Percentiles rank a stretch among this genome's conserved stretches.
These are phyloP conservation scores for Chaenogobius annularis DNA, from an alignment of 2,113 vertebrate genomes.

Conservation along the genomic window DNA sequence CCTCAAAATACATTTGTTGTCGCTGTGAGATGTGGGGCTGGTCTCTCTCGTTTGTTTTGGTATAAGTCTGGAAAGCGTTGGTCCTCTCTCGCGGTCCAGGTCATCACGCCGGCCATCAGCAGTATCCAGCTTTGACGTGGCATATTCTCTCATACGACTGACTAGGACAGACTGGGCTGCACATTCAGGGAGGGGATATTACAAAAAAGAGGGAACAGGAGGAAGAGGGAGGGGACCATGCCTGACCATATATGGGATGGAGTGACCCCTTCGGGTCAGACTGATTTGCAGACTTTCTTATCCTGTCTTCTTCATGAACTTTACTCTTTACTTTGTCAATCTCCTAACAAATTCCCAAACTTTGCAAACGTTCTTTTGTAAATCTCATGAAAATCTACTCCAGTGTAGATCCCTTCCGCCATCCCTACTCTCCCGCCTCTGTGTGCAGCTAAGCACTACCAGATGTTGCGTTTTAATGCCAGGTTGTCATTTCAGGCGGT, in stretches of 20 bases:
- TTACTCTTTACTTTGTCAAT: conserved; percentile 49
- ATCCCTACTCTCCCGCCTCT: conserved; percentile 64
- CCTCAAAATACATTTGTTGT: conserved; percentile 36
- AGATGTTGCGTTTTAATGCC: conserved; percentile 99
- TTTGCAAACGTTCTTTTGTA: conserved; percentile 39
- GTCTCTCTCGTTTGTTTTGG: conserved; percentile 53
- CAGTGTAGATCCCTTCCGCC: conserved; percentile 36
- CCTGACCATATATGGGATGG: conserved; percentile 97
- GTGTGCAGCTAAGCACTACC: conserved; percentile 94
- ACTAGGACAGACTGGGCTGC: conserved; percentile 93
- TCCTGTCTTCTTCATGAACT: conserved; percentile 30
- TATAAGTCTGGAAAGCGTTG: conserved; percentile 32
- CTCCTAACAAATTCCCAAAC: conserved; percentile 27
- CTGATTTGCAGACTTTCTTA: conserved; percentile 76
- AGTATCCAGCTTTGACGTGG: conserved; percentile 99
- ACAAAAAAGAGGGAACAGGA: conserved; percentile 71
- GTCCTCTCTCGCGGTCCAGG: conserved; percentile 61
- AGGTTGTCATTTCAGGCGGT: conserved; percentile 99
- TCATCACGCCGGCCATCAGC: conserved; percentile 77
- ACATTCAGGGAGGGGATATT: conserved; percentile 88
- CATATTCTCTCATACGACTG: conserved; percentile 94
- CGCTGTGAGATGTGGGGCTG: conserved; percentile 11
- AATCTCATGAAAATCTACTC: conserved; percentile 65
- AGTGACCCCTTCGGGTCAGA: conserved; percentile 88
- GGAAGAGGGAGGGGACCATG: conserved; percentile 79